These are phyloP conservation scores for Psammodynastes pulverulentus DNA, from an alignment of 2,113 vertebrate genomes.

Conservation along the genomic window DNA sequence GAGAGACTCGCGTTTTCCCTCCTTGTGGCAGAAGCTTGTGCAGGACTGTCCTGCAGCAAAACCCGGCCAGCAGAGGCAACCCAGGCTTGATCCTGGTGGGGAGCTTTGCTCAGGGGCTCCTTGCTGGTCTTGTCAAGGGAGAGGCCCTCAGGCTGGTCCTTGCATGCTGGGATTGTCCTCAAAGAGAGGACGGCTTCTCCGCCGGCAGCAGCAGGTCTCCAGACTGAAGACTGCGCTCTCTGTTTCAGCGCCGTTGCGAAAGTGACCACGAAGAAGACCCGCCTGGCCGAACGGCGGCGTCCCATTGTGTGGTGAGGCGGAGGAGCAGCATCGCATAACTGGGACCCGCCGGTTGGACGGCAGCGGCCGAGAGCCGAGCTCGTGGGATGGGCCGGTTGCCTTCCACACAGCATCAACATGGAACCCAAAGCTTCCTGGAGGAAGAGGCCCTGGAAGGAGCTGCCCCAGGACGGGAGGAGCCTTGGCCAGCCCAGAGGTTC, in stretches of 20 bases:
- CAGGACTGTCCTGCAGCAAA: background rate
- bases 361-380: too few species aligned
- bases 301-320: conserved; percentile 70
- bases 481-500: background rate
- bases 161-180: background rate
- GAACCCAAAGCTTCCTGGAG: background rate
- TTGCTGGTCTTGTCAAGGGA: background rate
- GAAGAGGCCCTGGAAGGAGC: background rate
- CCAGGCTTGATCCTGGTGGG: background rate
- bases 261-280: conserved; percentile 87
- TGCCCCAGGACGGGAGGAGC: background rate
- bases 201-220: background rate
- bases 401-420: background rate
- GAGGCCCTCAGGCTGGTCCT: background rate
- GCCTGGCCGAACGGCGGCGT: conserved; percentile 65
- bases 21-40: background rate
- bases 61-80: background rate
- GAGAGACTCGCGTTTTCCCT: background rate
- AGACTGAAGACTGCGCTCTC: background rate
- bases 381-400: background rate
- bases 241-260: conserved; percentile 82
- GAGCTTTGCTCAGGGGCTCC: background rate
- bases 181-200: background rate
- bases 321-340: conserved; percentile 85
- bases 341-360: background rate